A percentile compares a stretch with the other conserved stretches of the same genome.
Evolutionary conservation across 2,113 vertebrate genomes (phyloP).

Genomic region (Lates calcarifer): DNA sequence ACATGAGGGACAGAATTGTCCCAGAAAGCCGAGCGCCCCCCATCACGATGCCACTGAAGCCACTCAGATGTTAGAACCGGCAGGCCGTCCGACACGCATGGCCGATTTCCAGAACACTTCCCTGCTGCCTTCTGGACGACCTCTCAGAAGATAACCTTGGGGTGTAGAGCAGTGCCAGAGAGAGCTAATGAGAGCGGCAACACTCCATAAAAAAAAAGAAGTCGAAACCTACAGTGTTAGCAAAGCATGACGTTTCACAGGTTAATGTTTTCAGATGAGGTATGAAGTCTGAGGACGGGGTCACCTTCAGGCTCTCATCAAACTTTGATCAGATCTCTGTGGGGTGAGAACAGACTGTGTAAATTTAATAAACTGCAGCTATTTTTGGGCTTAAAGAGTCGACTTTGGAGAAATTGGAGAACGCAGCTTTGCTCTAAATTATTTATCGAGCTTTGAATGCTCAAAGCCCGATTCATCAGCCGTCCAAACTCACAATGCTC

Average conservation of each 20-base stretch:
- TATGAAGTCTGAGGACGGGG: not conserved
- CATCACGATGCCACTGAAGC: not conserved
- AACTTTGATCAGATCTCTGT: not conserved
- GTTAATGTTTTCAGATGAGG: constrained; percentile 8
- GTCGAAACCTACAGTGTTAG: not conserved
- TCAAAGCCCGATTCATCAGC: not conserved
- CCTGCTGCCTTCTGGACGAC: constrained; percentile 51
- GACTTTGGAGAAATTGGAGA: constrained; percentile 7
- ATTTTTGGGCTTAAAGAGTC: constrained; percentile 15
- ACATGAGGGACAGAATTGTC: not conserved
- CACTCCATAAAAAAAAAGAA: not conserved
- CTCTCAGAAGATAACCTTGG: constrained; percentile 50
- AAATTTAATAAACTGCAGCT: constrained; percentile 22
- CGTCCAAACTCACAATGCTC: not conserved
- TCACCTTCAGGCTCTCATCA: not conserved
- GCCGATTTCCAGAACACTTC: constrained; percentile 22
- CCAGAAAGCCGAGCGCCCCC: not conserved
- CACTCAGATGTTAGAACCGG: not conserved
- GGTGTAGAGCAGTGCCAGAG: not conserved
- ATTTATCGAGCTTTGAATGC: constrained; percentile 10
- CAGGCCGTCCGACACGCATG: constrained; percentile 31
- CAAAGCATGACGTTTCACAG: not conserved
- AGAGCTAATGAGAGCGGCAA: not conserved
- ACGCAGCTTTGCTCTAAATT: constrained; percentile 26
- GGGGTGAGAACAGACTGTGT: not conserved